Evolutionary conservation across 2,797 vertebrate genomes (phyloP).

Genomic region (Notolepis coatsorum): DNA sequence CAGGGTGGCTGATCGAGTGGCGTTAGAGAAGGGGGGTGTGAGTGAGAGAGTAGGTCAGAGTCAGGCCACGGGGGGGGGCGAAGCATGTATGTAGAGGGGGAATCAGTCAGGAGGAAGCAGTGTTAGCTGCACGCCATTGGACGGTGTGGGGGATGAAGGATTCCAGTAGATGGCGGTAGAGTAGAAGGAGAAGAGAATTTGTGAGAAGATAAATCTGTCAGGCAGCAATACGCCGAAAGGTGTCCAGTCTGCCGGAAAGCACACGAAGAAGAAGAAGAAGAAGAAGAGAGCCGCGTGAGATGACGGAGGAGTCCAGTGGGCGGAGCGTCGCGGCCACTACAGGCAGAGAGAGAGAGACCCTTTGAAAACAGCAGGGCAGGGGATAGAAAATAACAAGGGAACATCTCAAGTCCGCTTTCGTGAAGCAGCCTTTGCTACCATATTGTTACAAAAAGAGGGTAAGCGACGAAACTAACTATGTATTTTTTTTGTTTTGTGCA

Average conservation of each 20-base stretch:
- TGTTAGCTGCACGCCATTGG: too few relatives aligned
- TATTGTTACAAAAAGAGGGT: constrained; percentile 61
- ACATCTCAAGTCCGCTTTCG: constrained; percentile 24
- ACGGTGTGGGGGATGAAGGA: too few relatives aligned
- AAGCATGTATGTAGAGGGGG: too few relatives aligned
- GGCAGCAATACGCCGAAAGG: neutral
- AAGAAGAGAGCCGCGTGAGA: constrained; percentile 60
- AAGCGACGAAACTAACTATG: constrained; percentile 27
- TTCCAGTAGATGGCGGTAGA: too few relatives aligned
- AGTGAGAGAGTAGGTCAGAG: too few relatives aligned
- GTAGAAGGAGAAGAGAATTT: too few relatives aligned
- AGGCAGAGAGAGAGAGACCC: constrained; percentile 55
- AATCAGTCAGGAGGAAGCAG: too few relatives aligned
- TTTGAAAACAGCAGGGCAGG: constrained; percentile 40
- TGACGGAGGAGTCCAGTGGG: constrained; percentile 66
- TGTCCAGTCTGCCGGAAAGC: neutral
- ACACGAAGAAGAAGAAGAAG: neutral
- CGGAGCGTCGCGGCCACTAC: constrained; percentile 59
- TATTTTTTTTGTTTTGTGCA: too few relatives aligned
- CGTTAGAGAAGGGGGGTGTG: too few relatives aligned
- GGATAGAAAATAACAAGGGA: constrained; percentile 57
- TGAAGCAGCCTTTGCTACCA: constrained; percentile 28
- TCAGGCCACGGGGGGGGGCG: too few relatives aligned
- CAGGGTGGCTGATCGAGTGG: too few relatives aligned
- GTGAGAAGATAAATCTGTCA: too few relatives aligned